Evolutionary conservation across 2,888 invertebrate genomes (phyloP).

Genomic region (Omphaloscelis lunosa): DNA sequence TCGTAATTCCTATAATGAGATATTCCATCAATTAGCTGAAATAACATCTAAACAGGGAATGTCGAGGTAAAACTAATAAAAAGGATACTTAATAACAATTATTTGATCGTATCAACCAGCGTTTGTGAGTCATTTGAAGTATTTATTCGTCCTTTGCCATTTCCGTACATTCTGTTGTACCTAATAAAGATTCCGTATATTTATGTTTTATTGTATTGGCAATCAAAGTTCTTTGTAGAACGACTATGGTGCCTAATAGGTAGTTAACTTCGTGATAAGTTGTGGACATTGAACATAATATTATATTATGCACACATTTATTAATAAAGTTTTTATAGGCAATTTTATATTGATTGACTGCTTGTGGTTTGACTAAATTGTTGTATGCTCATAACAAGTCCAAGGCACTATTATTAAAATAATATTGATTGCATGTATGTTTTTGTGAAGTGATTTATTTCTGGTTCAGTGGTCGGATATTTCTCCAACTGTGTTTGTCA

Average conservation of each 20-base stretch:
- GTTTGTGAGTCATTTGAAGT: constrained; percentile 66
- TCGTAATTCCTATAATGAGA: constrained; percentile 1
- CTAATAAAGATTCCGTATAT: constrained; percentile 61
- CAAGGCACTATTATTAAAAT: not conserved
- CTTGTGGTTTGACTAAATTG: not conserved
- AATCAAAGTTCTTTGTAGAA: constrained; percentile 48
- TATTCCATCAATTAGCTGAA: constrained; percentile 23
- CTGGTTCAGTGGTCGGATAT: not conserved
- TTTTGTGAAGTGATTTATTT: constrained; percentile 10
- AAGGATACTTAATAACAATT: constrained; percentile 66
- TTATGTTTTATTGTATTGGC: constrained; percentile 55
- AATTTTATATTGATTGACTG: constrained; percentile 18
- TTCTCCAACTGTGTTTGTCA: not conserved
- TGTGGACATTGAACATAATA: constrained; percentile 3
- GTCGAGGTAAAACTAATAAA: constrained; percentile 60
- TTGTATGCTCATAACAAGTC: constrained; percentile 1
- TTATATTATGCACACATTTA: not conserved
- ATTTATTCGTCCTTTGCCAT: constrained; percentile 69
- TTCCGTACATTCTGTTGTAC: constrained; percentile 68
- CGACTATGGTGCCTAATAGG: constrained; percentile 33
- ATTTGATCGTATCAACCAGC: constrained; percentile 71
- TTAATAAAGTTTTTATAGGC: not conserved
- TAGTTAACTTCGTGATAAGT: constrained; percentile 19
- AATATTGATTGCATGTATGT: not conserved
- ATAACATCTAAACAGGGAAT: constrained; percentile 41